A percentile compares a stretch with the other conserved stretches of the same genome.
phyloP scores from a whole-genome alignment of 1,140 invertebrate genomes.

The Teleogryllus occipitalis region DNA sequence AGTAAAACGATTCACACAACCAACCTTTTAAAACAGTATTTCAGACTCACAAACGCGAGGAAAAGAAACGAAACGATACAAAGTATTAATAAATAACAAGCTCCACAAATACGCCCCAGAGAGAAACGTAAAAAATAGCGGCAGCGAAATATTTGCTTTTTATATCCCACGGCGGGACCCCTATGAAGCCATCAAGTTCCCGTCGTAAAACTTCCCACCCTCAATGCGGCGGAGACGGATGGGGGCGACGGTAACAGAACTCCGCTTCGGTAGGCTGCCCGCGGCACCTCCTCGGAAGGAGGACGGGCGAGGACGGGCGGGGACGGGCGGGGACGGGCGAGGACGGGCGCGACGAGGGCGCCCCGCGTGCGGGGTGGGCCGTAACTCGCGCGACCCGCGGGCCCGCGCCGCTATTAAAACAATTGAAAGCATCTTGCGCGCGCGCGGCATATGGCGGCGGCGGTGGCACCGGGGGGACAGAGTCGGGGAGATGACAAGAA shows the following conservation, averaged over 20 bases:
- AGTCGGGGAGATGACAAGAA: background rate
- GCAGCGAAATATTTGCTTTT: background rate
- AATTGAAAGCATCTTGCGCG: conserved; percentile 1
- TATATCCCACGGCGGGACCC: background rate
- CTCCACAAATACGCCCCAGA: background rate
- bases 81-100: background rate
- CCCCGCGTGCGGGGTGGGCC: no score
- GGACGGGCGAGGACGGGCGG: no score
- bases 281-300: background rate
- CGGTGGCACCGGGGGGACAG: no score
- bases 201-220: background rate
- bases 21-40: no score
- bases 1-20: no score
- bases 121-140: background rate
- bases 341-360: background rate
- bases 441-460: background rate
- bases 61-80: no score
- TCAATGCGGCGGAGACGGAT: background rate
- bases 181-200: background rate
- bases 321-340: background rate
- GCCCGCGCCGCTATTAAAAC: background rate
- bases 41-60: no score
- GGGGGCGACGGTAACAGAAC: background rate
- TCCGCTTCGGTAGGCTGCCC: background rate
- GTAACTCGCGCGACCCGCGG: background rate